Evolutionary conservation across 2,888 invertebrate genomes (phyloP).

Genomic region (Pheosia tremula): DNA sequence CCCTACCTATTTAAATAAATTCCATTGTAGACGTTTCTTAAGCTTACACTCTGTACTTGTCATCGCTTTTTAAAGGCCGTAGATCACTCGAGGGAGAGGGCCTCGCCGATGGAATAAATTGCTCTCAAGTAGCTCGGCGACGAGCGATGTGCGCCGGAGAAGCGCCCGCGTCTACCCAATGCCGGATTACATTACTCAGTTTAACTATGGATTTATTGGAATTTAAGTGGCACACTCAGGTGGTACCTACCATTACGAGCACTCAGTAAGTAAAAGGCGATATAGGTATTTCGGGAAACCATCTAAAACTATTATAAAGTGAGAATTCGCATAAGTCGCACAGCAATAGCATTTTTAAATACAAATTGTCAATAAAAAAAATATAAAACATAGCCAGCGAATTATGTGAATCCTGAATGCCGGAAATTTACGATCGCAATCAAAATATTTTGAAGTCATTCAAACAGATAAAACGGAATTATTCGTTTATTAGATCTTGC

Average conservation of each 20-base stretch:
- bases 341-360: conserved; percentile 46
- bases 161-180: conserved; percentile 32
- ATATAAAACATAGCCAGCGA: conserved; percentile 62
- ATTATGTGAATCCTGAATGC: conserved; percentile 81
- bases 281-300: conserved; percentile 1
- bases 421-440: conserved; percentile 59
- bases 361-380: conserved; percentile 34
- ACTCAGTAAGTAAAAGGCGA: not conserved
- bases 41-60: conserved; percentile 51
- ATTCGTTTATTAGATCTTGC: conserved; percentile 53
- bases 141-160: conserved; percentile 62
- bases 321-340: conserved; percentile 72
- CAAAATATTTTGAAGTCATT: conserved; percentile 61
- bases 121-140: conserved; percentile 66
- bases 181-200: conserved; percentile 53
- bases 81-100: conserved; percentile 60
- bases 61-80: conserved; percentile 67
- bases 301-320: not conserved
- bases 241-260: conserved; percentile 10
- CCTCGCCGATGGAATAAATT: conserved; percentile 65
- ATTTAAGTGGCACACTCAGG: conserved; percentile 54
- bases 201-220: conserved; percentile 62
- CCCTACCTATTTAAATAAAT: not conserved
- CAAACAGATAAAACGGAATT: conserved; percentile 55
- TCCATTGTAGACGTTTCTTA: conserved; percentile 36